Evolutionary conservation across 2,888 invertebrate genomes (phyloP).

Genomic region (Drosophila greeni): DNA sequence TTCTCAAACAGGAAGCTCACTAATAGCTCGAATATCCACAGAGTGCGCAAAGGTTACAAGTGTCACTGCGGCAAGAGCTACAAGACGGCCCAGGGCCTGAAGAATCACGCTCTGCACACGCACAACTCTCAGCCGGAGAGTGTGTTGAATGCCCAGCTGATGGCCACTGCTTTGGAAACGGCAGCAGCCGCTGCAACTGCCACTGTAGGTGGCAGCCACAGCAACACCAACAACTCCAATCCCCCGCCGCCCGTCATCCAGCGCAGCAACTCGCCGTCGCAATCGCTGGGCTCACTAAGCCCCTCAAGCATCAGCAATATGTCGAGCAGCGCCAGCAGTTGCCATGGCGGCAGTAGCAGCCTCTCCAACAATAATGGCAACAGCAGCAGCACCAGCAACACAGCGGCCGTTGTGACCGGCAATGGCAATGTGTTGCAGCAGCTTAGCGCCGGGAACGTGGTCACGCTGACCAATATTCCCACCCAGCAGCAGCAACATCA

Average conservation of each 20-base stretch:
- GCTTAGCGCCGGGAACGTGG: slow-evolving; percentile 63
- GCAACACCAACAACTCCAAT: slow-evolving; percentile 29
- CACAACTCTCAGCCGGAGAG: slow-evolving; percentile 78
- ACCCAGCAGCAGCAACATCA: slow-evolving; percentile 60
- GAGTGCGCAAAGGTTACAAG: slow-evolving; percentile 88
- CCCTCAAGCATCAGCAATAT: slow-evolving; percentile 79
- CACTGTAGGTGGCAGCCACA: slow-evolving; percentile 28
- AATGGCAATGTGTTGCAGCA: slow-evolving; percentile 60
- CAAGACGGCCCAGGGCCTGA: slow-evolving; percentile 88
- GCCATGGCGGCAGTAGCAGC: slow-evolving; percentile 71
- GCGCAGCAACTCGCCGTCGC: slow-evolving; percentile 78
- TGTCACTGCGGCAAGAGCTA: slow-evolving; percentile 93
- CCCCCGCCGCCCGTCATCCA: slow-evolving; percentile 59
- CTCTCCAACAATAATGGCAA: slow-evolving; percentile 58
- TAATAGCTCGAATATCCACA: slow-evolving; percentile 66
- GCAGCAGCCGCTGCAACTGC: slow-evolving; percentile 34
- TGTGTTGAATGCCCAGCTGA: slow-evolving; percentile 71
- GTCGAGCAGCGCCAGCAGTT: slow-evolving; percentile 78
- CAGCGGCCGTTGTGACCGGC: slow-evolving; percentile 49
- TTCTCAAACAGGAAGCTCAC: slow-evolving; percentile 8
- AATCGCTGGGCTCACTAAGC: slow-evolving; percentile 78
- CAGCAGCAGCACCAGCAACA: slow-evolving; percentile 45
- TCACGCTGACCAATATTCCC: slow-evolving; percentile 65
- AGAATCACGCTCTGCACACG: slow-evolving; percentile 82
- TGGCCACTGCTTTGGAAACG: slow-evolving; percentile 55